phyloP scores from a whole-genome alignment of 2,113 vertebrate genomes.

The Colinus virginianus region DNA sequence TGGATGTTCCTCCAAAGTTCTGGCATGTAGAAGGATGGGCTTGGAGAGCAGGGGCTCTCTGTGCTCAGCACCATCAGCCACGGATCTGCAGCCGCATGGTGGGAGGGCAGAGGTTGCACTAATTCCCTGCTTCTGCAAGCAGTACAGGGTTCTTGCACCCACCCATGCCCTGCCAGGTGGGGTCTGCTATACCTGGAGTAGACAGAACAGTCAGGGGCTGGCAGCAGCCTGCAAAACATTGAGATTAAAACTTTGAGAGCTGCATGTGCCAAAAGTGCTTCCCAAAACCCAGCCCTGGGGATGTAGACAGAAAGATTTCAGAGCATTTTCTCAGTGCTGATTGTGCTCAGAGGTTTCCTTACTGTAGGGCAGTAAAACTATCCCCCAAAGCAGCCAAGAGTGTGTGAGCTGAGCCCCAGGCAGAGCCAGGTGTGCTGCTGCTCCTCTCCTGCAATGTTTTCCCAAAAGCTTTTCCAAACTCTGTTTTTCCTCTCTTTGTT shows the following conservation, averaged over 20 bases:
- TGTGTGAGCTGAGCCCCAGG: background rate
- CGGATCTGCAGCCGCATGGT: background rate
- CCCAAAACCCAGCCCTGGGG: background rate
- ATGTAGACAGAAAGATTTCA: background rate
- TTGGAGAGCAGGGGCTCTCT: background rate
- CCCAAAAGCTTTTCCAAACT: background rate
- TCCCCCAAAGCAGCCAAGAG: background rate
- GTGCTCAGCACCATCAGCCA: rapidly evolving
- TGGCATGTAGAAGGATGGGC: background rate
- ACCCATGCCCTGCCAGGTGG: background rate
- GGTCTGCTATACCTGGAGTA: background rate
- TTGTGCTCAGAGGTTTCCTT: background rate
- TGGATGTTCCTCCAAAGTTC: background rate
- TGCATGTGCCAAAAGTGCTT: background rate
- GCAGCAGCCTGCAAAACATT: background rate
- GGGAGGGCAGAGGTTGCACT: background rate
- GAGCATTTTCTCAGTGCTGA: background rate
- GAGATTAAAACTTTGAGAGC: background rate
- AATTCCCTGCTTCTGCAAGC: rapidly evolving
- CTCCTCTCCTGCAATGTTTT: rapidly evolving
- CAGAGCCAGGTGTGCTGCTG: rapidly evolving
- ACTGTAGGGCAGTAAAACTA: background rate
- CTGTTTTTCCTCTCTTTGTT: background rate
- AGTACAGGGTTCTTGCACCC: background rate
- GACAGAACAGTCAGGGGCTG: rapidly evolving